These are phyloP conservation scores for Macrotrachela quadricornifera DNA, from an alignment of 1,140 invertebrate genomes.

Conservation along the genomic window DNA sequence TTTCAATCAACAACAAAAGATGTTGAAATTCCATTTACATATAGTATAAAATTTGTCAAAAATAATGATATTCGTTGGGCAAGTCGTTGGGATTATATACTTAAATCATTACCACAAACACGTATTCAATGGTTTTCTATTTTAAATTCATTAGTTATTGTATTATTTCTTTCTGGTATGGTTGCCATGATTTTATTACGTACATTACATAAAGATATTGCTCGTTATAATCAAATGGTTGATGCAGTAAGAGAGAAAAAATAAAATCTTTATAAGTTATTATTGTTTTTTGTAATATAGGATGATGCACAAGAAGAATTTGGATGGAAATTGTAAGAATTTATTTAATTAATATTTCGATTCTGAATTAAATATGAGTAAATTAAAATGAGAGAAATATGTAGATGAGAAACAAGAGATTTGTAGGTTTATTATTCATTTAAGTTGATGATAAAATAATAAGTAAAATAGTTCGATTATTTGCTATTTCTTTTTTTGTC, in stretches of 20 bases:
- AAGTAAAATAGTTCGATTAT: too few species aligned
- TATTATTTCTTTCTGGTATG: slow-evolving; percentile 68
- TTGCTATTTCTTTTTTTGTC: too few species aligned
- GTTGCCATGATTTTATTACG: slow-evolving; percentile 94
- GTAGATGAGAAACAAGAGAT: too few species aligned
- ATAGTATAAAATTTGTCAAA: slow-evolving; percentile 13
- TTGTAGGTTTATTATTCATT: too few species aligned
- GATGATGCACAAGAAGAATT: slow-evolving; percentile 97
- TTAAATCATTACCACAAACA: slow-evolving; percentile 89
- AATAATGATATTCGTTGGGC: slow-evolving; percentile 84
- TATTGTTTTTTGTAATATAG: slow-evolving; percentile 13
- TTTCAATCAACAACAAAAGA: not conserved
- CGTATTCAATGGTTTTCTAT: slow-evolving; percentile 90
- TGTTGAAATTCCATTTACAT: slow-evolving; percentile 6
- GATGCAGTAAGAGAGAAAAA: slow-evolving; percentile 26
- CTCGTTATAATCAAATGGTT: slow-evolving; percentile 74
- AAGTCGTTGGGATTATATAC: slow-evolving; percentile 93
- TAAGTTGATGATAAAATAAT: too few species aligned
- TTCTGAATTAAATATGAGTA: too few species aligned
- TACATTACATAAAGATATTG: slow-evolving; percentile 93
- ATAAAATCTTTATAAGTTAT: not conserved
- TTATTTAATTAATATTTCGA: too few species aligned
- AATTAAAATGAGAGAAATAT: too few species aligned
- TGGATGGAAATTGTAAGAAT: slow-evolving; percentile 78
- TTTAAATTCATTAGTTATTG: slow-evolving; percentile 40